Percentiles rank a stretch among this genome's conserved stretches.
Evolutionary conservation across 1,140 invertebrate genomes (phyloP).

Genomic region (Holcopasites calliopsidis): DNA sequence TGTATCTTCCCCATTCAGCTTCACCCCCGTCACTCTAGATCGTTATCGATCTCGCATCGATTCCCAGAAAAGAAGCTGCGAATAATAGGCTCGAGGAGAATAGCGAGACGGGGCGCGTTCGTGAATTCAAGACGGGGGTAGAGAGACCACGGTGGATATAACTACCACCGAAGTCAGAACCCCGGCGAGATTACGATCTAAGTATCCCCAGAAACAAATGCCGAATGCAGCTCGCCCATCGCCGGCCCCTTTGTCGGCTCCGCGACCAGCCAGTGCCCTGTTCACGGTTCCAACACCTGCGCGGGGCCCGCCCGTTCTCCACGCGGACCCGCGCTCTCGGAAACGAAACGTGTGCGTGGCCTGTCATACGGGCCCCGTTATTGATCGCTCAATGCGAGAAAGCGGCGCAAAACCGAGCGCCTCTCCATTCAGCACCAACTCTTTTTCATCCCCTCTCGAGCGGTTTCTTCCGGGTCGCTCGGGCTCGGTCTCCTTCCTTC

Average conservation of each 20-base stretch:
- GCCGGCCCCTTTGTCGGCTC: constrained; percentile 76
- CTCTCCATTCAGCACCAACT: neutral
- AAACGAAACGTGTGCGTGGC: constrained; percentile 54
- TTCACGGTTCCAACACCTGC: constrained; percentile 76
- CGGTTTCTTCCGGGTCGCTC: too few relatives aligned
- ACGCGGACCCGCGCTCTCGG: constrained; percentile 31
- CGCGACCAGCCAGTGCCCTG: constrained; percentile 58
- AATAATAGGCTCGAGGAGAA: constrained; percentile 28
- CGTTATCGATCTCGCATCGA: constrained; percentile 20
- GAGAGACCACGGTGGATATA: constrained; percentile 38
- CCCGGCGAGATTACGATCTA: constrained; percentile 75
- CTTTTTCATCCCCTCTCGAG: neutral
- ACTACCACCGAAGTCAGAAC: constrained; percentile 65
- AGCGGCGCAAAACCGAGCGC: constrained; percentile 62
- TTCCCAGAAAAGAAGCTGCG: constrained; percentile 41
- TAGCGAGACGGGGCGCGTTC: constrained; percentile 28
- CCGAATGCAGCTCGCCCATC: constrained; percentile 73
- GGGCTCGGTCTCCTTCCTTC: too few relatives aligned
- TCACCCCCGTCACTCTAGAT: neutral
- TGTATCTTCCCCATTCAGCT: too few relatives aligned
- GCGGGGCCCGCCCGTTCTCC: constrained; percentile 7
- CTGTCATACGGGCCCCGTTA: constrained; percentile 72
- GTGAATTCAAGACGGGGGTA: constrained; percentile 67
- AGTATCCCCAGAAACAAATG: constrained; percentile 78
- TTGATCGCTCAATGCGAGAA: constrained; percentile 71